Evolutionary conservation across 2,888 invertebrate species (phyloP).

Genomic region (Chloroclystis v-ata): DNA sequence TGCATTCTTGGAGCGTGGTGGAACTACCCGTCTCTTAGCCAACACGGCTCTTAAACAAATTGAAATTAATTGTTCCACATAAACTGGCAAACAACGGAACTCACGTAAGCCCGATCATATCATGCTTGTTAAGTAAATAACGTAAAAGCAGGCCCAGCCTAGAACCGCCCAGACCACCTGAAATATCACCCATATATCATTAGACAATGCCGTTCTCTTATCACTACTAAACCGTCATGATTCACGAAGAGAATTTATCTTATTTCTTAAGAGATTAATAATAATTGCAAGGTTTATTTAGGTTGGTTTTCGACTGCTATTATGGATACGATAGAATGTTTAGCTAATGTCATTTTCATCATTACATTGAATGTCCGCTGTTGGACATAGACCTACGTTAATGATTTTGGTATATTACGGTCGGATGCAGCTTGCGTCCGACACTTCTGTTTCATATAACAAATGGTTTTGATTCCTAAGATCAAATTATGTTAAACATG

Average conservation of each 20-base stretch:
- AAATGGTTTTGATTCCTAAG: too few relatives aligned
- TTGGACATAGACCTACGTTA: too few relatives aligned
- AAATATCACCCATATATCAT: conserved; percentile 26
- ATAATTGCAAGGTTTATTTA: conserved; percentile 39
- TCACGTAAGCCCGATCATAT: conserved; percentile 11
- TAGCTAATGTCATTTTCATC: too few relatives aligned
- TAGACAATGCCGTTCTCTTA: conserved; percentile 24
- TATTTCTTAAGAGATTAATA: conserved; percentile 56
- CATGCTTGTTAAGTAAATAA: conserved; percentile 9
- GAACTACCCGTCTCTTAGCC: too few relatives aligned
- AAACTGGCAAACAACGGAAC: neutral
- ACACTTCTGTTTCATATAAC: neutral
- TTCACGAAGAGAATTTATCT: conserved; percentile 41
- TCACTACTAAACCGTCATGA: conserved; percentile 41
- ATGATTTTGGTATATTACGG: too few relatives aligned
- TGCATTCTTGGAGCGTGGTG: too few relatives aligned
- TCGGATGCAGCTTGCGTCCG: too few relatives aligned
- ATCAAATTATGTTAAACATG: conserved; percentile 1
- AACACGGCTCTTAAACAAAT: too few relatives aligned
- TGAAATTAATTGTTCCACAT: neutral
- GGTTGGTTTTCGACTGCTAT: too few relatives aligned
- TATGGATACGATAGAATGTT: too few relatives aligned
- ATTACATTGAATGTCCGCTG: too few relatives aligned
- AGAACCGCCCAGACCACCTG: conserved; percentile 8
- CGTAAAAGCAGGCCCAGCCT: neutral